Conservation (phyloP, 2,797 vertebrate species). For the Allobates femoralis region DNA sequence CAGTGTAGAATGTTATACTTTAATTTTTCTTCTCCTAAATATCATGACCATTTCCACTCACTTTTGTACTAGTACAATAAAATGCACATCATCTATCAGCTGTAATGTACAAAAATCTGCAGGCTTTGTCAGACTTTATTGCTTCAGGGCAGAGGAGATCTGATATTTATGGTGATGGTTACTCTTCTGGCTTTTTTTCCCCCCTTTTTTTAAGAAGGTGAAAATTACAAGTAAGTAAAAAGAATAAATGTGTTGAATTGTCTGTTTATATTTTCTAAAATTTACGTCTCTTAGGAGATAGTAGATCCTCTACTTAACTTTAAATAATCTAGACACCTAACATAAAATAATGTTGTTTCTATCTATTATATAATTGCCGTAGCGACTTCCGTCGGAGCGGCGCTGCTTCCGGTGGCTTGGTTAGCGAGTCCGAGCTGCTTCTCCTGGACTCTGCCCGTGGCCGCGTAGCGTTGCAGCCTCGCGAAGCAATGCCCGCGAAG, state of each 20-base stretch:
- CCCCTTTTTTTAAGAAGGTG: constrained; percentile 20
- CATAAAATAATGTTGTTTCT: not conserved
- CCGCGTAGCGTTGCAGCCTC: too few relatives aligned
- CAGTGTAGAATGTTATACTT: not conserved
- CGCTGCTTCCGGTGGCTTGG: too few relatives aligned
- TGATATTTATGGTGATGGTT: constrained; percentile 47
- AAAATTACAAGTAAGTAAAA: constrained; percentile 27
- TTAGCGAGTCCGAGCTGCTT: too few relatives aligned
- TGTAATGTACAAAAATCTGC: constrained; percentile 47
- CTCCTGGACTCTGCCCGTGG: too few relatives aligned
- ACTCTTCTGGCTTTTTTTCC: constrained; percentile 20
- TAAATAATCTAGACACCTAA: not conserved
- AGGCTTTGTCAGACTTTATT: constrained; percentile 48
- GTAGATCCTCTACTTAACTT: not conserved
- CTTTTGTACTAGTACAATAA: constrained; percentile 38
- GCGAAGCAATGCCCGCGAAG: too few relatives aligned
- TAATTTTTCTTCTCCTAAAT: not conserved
- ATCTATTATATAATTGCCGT: too few relatives aligned
- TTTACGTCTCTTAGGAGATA: not conserved
- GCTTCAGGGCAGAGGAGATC: constrained; percentile 45
- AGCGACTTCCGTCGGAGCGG: too few relatives aligned
- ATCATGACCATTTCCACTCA: constrained; percentile 15
- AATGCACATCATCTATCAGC: constrained; percentile 49
- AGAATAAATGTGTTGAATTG: constrained; percentile 23
- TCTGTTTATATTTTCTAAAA: constrained; percentile 27